Base-by-base conservation (phyloP, 2,888 invertebrate genomes). In the Deilephila elpenor region DNA sequence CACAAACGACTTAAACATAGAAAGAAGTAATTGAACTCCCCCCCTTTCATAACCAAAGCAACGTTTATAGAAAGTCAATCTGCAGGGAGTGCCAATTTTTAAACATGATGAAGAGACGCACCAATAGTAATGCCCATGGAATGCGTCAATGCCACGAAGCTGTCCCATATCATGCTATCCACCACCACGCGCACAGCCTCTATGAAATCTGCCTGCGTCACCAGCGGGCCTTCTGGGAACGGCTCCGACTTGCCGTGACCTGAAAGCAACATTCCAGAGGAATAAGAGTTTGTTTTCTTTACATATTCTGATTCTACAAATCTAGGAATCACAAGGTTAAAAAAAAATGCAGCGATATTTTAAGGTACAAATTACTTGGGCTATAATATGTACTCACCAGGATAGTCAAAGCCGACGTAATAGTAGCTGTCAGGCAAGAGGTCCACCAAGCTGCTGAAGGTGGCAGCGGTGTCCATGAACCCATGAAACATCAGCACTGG, bases 381-480 rank as follows among this genome's bases (percentile, higher is more conserved):
- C 14, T 70, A 19, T 60, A 14, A 29, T 25, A 20, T 19, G 14
- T 29, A 53, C 74, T 77, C 78, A 83, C 89, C 95, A 25, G 96
- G 96, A 73, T 96, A 83, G 79, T 96, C 96, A 20, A 89, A 76
- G 7, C 80, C 84, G 2, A 89, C 86, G 73, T 88, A 89, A 71
- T 84, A 83, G 56, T 83, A 80, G 64, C 74, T 86, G 73, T 79
- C 80, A 17, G 95, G 94, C 19, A 96, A 81, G 25, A 92, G 79
- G 19, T 93, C 91, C 20, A 95, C 89, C 20, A 96, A 78, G 0
- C 89, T 84, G 75, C 95, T 94, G 82, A 95, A 96, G 1, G 95
- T 91, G 1, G 95, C 96, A 19, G 95, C 95, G 80, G 95, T 96
- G 83, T 96, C 96, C 86, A 94, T 89, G 82, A 94, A 90, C 0